Evolutionary conservation across 1,140 invertebrate species (phyloP).

Genomic region (Leptopilina boulardi): DNA sequence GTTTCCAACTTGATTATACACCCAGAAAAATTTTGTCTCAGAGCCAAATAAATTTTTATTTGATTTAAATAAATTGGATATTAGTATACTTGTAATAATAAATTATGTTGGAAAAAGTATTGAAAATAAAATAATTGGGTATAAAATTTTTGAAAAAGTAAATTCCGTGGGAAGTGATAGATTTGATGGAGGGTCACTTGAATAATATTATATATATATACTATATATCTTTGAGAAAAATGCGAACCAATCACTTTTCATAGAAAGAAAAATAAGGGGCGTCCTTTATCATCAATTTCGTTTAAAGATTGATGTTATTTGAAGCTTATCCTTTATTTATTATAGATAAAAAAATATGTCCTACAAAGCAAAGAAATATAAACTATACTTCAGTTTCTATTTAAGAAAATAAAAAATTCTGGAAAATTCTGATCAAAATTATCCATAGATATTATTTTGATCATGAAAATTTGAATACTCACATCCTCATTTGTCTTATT

Average conservation of each 20-base stretch:
- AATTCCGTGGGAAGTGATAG: background rate
- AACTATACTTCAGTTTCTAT: too few relatives aligned
- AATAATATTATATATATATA: too few relatives aligned
- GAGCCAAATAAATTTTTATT: too few relatives aligned
- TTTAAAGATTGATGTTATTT: background rate
- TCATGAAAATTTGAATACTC: constrained; percentile 56
- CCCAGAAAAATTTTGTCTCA: too few relatives aligned
- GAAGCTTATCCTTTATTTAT: background rate
- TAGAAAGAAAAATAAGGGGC: background rate
- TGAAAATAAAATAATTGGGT: too few relatives aligned
- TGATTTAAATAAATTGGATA: too few relatives aligned
- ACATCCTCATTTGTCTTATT: constrained; percentile 68
- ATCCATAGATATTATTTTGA: too few relatives aligned
- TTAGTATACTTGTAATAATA: too few relatives aligned
- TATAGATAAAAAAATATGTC: background rate
- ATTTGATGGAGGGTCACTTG: background rate
- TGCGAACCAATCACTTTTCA: background rate
- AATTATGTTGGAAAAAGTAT: background rate
- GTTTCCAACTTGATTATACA: too few relatives aligned
- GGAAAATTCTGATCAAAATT: too few relatives aligned
- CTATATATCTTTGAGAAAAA: background rate
- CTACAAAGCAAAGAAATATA: constrained; percentile 22
- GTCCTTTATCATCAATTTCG: background rate
- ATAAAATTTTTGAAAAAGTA: background rate
- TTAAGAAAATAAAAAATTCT: too few relatives aligned